Evolutionary conservation across 2,888 invertebrate genomes (phyloP), one percentile per base, ranked within the genome.

Genomic region (Hypomecis punctinalis): DNA sequence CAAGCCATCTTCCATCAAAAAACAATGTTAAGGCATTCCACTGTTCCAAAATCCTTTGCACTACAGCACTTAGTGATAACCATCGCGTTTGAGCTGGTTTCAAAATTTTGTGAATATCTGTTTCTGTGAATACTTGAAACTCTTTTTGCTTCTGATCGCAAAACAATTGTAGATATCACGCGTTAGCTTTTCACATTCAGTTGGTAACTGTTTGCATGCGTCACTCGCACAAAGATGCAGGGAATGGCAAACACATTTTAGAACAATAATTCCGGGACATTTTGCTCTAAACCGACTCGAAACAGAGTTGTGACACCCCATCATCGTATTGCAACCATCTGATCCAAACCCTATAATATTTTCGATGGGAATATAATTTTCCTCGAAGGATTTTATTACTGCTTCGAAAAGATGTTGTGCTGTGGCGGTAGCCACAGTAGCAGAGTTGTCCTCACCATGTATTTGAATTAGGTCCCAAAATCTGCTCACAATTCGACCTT

Each of bases 141-240:
- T 46, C 59, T 52, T 61, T 49, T 68, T 68, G 8, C 53, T 58
- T 43, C 67, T 68, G 6, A 0, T 36, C 42, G 36, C 45, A n/a
- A 66, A 66, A 54, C 43, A 49, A 42, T 59, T 64, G 45, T 64
- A 67, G 11, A 67, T 58, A n/a, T n/a, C 11, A 9, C 67, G 54
- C 10, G 68, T 37, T n/a, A 74, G 45, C 8, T 57, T 61, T 68
- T 72, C 74, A 46, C 60, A 60, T 11, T 66, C 46, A 5, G 11
- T 4, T 40, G 69, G 70, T 11, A 23, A 23, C 23, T 23, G 23
- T 23, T 23, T 23, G 23, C 23, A 23, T 23, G 23, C 23, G 23
- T 23, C 23, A 23, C 23, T 23, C 3, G 23, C 23, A 23, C 23
- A 23, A 23, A 23, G 23, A 23, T 23, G 23, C 23, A 23, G 23